A percentile compares a stretch with the other conserved stretches of the same genome.
Evolutionary conservation across 2,113 vertebrate species (phyloP).

Genomic region (Colius striatus): DNA sequence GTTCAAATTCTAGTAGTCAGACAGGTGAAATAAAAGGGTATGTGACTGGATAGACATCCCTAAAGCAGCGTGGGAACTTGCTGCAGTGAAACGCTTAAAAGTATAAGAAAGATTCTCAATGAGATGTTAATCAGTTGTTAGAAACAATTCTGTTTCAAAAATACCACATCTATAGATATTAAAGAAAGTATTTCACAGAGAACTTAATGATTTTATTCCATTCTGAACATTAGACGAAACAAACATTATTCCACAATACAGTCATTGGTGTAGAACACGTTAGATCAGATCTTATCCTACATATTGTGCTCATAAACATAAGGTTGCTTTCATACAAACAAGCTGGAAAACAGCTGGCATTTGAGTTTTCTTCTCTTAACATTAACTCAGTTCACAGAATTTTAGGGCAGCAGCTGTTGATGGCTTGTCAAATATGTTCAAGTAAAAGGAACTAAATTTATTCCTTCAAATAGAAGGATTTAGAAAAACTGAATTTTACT

Average conservation of each 20-base stretch:
- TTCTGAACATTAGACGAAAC: too few relatives aligned
- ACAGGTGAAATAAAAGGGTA: neutral
- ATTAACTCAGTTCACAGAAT: conserved; percentile 20
- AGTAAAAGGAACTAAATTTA: conserved; percentile 35
- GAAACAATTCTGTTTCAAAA: conserved; percentile 4
- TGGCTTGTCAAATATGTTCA: neutral
- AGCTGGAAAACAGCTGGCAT: neutral
- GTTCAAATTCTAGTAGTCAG: neutral
- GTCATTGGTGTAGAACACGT: neutral
- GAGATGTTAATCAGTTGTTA: neutral
- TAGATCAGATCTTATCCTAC: neutral
- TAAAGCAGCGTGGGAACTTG: neutral
- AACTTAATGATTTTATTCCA: neutral
- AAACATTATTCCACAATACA: neutral
- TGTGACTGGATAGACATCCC: neutral
- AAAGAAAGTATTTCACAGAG: neutral
- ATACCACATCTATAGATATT: neutral
- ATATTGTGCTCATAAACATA: neutral
- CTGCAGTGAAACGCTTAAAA: neutral
- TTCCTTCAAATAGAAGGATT: neutral
- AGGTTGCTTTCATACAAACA: neutral
- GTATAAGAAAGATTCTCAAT: neutral
- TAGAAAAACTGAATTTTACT: neutral
- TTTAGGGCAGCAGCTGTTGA: conserved; percentile 12
- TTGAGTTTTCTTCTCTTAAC: neutral